Conservation (phyloP, 2,113 vertebrate genomes). For the Antennarius striatus region DNA sequence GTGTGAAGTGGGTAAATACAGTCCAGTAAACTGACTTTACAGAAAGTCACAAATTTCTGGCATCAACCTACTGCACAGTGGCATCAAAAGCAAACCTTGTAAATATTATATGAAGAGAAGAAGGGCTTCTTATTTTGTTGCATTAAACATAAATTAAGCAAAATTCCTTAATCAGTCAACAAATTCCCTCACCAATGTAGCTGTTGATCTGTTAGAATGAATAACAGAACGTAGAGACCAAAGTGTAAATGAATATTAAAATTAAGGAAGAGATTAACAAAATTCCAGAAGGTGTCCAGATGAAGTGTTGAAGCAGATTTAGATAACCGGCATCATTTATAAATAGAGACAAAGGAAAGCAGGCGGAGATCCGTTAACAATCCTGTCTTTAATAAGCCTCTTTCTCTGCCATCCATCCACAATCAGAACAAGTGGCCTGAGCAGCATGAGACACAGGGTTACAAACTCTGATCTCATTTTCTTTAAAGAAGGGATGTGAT, state of each 20-base stretch:
- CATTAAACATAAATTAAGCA: too few relatives aligned
- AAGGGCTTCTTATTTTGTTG: neutral
- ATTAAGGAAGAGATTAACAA: too few relatives aligned
- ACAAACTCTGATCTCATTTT: slow-evolving; percentile 58
- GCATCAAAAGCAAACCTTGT: neutral
- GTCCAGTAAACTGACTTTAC: too few relatives aligned
- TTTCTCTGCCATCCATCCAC: slow-evolving; percentile 46
- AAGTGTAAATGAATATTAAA: neutral
- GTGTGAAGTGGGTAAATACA: too few relatives aligned
- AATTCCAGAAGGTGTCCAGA: too few relatives aligned
- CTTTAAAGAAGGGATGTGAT: slow-evolving; percentile 42
- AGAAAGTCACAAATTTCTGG: too few relatives aligned
- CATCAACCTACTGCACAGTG: too few relatives aligned
- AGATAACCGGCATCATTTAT: slow-evolving; percentile 18
- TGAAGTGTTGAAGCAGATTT: slow-evolving; percentile 11
- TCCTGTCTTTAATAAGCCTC: slow-evolving; percentile 54
- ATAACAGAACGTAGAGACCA: neutral
- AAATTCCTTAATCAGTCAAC: too few relatives aligned
- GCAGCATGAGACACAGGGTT: slow-evolving; percentile 33
- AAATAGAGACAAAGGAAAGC: slow-evolving; percentile 20
- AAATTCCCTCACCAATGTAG: too few relatives aligned
- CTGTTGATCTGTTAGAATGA: too few relatives aligned
- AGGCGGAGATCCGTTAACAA: slow-evolving; percentile 26
- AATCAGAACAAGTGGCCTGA: slow-evolving; percentile 65
- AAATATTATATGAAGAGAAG: neutral